These are phyloP conservation scores for Sander vitreus DNA, from an alignment of 2,113 vertebrate species.

Conservation along the genomic window DNA sequence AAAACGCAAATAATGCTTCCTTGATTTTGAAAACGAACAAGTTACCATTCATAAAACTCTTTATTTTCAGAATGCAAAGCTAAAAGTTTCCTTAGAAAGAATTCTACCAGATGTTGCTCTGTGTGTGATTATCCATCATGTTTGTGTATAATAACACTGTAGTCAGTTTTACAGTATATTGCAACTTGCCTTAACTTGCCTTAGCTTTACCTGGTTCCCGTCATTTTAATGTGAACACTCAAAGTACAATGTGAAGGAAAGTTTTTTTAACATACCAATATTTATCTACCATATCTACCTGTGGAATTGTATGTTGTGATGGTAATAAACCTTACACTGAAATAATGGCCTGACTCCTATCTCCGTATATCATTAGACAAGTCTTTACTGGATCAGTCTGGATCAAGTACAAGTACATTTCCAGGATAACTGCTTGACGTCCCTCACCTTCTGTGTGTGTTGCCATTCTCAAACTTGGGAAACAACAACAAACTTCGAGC, in stretches of 20 bases:
- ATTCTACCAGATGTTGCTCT: constrained; percentile 2
- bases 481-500: too few relatives aligned
- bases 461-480: too few relatives aligned
- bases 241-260: constrained; percentile 72
- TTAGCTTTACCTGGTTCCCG: background rate
- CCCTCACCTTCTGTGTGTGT: too few relatives aligned
- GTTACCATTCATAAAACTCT: too few relatives aligned
- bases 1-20: background rate
- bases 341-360: background rate
- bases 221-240: constrained; percentile 32
- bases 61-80: background rate
- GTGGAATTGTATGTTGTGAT: constrained; percentile 36
- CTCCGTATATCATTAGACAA: background rate
- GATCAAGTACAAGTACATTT: too few relatives aligned
- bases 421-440: too few relatives aligned
- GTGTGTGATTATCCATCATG: background rate
- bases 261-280: constrained; percentile 47
- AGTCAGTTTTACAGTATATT: constrained; percentile 1
- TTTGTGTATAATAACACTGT: constrained; percentile 17
- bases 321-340: constrained; percentile 65
- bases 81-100: background rate
- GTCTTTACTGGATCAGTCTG: too few relatives aligned
- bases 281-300: constrained; percentile 66
- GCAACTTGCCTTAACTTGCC: constrained; percentile 6
- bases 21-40: constrained; percentile 18